phyloP scores from a whole-genome alignment of 2,888 invertebrate species.

The Pterobdella sp. region DNA sequence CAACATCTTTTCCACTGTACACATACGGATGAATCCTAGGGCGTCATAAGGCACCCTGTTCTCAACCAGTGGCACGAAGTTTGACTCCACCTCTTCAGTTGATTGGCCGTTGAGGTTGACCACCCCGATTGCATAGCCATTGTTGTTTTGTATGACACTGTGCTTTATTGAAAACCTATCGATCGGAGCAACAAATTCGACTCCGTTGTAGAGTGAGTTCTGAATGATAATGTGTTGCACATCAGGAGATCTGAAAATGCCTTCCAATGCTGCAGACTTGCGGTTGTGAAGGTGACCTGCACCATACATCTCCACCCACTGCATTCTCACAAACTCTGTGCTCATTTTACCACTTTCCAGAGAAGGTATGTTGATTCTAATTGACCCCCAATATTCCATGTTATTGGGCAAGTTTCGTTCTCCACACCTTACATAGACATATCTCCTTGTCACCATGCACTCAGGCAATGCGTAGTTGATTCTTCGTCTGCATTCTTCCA shows the following conservation, averaged over 20 bases:
- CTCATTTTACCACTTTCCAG: constrained; percentile 63
- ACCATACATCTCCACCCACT: constrained; percentile 69
- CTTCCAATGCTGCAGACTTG: constrained; percentile 76
- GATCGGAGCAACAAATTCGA: constrained; percentile 80
- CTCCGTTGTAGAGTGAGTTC: constrained; percentile 78
- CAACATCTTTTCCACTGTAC: constrained; percentile 86
- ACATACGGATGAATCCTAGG: constrained; percentile 90
- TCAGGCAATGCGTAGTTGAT: constrained; percentile 59
- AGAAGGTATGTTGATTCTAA: constrained; percentile 75
- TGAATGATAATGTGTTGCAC: constrained; percentile 70
- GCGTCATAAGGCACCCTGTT: constrained; percentile 70
- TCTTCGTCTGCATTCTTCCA: constrained; percentile 61
- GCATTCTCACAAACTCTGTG: constrained; percentile 65
- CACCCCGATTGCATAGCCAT: constrained; percentile 82
- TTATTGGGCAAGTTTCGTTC: constrained; percentile 42
- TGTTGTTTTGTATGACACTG: constrained; percentile 59
- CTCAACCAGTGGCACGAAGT: constrained; percentile 69
- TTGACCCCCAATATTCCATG: constrained; percentile 74
- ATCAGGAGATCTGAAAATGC: constrained; percentile 79
- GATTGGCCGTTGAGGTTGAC: constrained; percentile 81
- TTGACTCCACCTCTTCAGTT: constrained; percentile 66
- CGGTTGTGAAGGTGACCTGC: constrained; percentile 93
- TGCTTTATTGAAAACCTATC: constrained; percentile 58
- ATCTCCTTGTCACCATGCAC: constrained; percentile 72
- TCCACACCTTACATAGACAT: constrained; percentile 87